Conservation (phyloP, 1,140 invertebrate genomes). For the Bilobella aurantiaca region DNA sequence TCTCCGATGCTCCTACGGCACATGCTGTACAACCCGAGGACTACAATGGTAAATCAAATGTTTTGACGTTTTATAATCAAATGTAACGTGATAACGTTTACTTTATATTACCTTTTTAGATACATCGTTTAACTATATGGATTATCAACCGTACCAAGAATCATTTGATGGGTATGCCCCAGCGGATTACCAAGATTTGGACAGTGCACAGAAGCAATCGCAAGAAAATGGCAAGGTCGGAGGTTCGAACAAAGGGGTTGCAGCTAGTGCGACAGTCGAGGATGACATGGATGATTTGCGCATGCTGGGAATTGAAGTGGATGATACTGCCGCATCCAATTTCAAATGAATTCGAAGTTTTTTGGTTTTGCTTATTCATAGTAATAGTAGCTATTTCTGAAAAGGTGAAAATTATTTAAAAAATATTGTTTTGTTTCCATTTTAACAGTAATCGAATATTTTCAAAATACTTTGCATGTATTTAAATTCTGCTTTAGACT, state of each 20-base stretch:
- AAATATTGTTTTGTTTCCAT: too few species aligned
- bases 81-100: too few species aligned
- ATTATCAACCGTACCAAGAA: constrained; percentile 20
- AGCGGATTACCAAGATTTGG: constrained; percentile 21
- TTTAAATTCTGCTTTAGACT: too few species aligned
- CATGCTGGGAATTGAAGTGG: constrained; percentile 33
- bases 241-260: too few species aligned
- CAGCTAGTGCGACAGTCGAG: neutral
- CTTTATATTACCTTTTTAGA: neutral
- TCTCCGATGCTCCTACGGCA: constrained; percentile 7
- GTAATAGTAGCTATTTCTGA: neutral
- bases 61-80: too few species aligned
- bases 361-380: neutral
- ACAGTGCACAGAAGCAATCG: neutral
- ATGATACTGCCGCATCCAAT: constrained; percentile 25
- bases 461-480: too few species aligned
- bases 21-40: neutral
- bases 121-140: constrained; percentile 15
- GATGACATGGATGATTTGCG: constrained; percentile 32
- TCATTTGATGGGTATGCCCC: constrained; percentile 28
- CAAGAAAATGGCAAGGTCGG: neutral
- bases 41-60: neutral
- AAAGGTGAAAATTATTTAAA: neutral
- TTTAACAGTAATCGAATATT: too few species aligned
- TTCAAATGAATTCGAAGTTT: constrained; percentile 6